These are phyloP conservation scores for Trogon surrucura DNA, from an alignment of 2,113 vertebrate genomes.

Conservation along the genomic window DNA sequence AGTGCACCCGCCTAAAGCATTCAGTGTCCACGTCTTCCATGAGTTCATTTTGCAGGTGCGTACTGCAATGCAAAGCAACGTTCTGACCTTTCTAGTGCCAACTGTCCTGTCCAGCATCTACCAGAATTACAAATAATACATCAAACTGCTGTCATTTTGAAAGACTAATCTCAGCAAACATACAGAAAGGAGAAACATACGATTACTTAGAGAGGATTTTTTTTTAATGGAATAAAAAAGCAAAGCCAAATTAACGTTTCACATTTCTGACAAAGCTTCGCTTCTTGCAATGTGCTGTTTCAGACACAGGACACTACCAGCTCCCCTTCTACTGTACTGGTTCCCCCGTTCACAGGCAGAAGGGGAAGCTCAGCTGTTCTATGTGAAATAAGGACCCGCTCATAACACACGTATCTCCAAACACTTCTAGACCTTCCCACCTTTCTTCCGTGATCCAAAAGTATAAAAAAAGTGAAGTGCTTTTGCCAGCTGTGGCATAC, in stretches of 20 bases:
- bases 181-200: neutral
- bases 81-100: neutral
- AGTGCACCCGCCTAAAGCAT: neutral
- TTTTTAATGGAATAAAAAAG: neutral
- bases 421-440: neutral
- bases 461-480: neutral
- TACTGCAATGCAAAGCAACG: accelerated
- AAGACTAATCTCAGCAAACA: neutral
- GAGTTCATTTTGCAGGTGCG: neutral
- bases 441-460: neutral
- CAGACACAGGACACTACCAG: too few species aligned
- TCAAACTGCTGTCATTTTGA: neutral
- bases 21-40: neutral
- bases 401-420: neutral
- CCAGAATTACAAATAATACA: neutral
- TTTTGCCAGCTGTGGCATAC: neutral
- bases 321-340: neutral
- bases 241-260: neutral
- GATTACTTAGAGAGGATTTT: neutral
- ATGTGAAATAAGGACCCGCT: neutral
- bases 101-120: neutral
- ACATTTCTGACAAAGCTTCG: neutral
- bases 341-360: neutral
- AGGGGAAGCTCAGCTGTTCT: neutral
- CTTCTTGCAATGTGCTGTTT: neutral